Percentiles rank a stretch among this genome's conserved stretches.
Evolutionary conservation across 2,797 vertebrate species (phyloP).

Genomic region (Cuniculus paca): DNA sequence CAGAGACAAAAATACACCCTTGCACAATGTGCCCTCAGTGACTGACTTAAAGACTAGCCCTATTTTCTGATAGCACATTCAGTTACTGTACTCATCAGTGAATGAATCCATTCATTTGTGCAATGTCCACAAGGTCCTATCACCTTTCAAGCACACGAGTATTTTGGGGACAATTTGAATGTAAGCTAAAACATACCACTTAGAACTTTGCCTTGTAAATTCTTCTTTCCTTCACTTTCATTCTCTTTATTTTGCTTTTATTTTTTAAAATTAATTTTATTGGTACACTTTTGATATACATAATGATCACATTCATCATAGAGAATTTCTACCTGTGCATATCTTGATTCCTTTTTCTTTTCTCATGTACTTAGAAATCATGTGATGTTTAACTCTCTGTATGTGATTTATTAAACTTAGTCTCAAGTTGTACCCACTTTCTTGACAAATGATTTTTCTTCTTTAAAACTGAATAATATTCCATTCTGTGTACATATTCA

Average conservation of each 20-base stretch:
- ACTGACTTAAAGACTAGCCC: background rate
- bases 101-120: background rate
- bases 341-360: too few relatives aligned
- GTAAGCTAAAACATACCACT: background rate
- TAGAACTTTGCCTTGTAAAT: background rate
- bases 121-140: background rate
- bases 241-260: too few relatives aligned
- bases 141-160: background rate
- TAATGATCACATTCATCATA: too few relatives aligned
- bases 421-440: background rate
- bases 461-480: background rate
- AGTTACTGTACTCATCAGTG: too few relatives aligned
- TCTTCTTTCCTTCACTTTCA: slow-evolving; percentile 9
- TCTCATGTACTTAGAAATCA: background rate
- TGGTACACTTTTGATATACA: too few relatives aligned
- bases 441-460: background rate
- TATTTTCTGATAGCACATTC: background rate
- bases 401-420: background rate
- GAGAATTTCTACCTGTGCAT: too few relatives aligned
- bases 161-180: background rate
- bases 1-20: background rate
- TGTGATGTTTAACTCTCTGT: background rate
- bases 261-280: too few relatives aligned
- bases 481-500: too few relatives aligned
- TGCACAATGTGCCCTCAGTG: background rate